Base-by-base conservation (phyloP, 1,140 invertebrate species). In the Microvelia longipes region DNA sequence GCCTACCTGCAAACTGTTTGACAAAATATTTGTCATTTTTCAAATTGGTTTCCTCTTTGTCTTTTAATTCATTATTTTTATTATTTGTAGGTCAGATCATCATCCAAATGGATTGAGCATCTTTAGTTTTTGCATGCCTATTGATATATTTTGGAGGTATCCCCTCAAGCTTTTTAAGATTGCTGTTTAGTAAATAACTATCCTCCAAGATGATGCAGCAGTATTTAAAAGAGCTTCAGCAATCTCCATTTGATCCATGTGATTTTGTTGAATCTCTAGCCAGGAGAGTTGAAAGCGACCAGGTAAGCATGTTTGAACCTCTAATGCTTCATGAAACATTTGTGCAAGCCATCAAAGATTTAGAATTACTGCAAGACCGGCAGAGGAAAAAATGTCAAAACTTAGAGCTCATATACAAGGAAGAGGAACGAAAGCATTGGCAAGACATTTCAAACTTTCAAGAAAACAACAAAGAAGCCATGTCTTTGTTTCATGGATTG, bases 261-360 rank as follows among this genome's bases (percentile, higher is more conserved):
- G 95, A 98, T 77, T 98, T 98, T 85, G 94, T 99, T 0, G 96
- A 98, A 80, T 83, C 94, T 70, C 82, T 99, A 73, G 96, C 96
- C 70, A 96, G 95, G 89, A 85, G 94, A 76, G 93, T 93, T 50
- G 91, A 84, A 68, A 82, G 87, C 70, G 83, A 91, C 74, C 82
- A 80, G 81, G 75, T 75, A 35, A 79, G 79, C 28, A 80, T 80
- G 68, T 90, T 92, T 76, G 88, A 91, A 79, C 88, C 91, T 0
- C 84, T 87, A 76, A 84, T 86, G 74, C 86, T 98, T 68, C 90
- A 95, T 77, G 90, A 93, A 74, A 93, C 93, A 60, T 98, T 97
- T 82, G 86, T 93, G 62, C 90, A 93, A 80, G 91, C 92, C 2
- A 96, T 97, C 65, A 84, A 83, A 74, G 87, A 90, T 77, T 78